Percentiles rank a stretch among this genome's conserved stretches.
Conservation (phyloP, 1,140 invertebrate species). For the Microplitis mediator region DNA sequence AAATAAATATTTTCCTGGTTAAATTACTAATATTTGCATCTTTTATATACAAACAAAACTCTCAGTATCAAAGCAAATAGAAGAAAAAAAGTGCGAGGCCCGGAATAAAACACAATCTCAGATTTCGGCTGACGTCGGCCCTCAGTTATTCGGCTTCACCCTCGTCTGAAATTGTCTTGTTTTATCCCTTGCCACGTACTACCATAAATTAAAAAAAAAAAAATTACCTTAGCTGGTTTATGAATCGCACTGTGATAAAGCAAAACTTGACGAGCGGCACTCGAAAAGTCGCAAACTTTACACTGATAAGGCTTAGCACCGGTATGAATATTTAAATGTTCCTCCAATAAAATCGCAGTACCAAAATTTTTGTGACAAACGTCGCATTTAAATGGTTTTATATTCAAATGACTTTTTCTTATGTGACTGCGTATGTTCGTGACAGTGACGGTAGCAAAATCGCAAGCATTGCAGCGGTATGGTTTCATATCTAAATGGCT, state of each 20-base stretch:
- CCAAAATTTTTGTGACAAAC: slow-evolving; percentile 42
- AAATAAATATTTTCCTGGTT: too few relatives aligned
- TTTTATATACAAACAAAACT: too few relatives aligned
- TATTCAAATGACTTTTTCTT: slow-evolving; percentile 50
- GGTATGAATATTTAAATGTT: slow-evolving; percentile 47
- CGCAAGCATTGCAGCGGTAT: slow-evolving; percentile 57
- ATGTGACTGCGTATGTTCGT: slow-evolving; percentile 49
- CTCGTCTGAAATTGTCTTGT: too few relatives aligned
- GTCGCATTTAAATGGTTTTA: slow-evolving; percentile 45
- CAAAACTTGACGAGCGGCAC: slow-evolving; percentile 43
- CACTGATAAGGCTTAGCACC: slow-evolving; percentile 44
- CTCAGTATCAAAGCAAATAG: too few relatives aligned
- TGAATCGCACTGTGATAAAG: slow-evolving; percentile 44
- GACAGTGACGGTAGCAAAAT: slow-evolving; percentile 54
- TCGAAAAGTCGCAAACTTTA: slow-evolving; percentile 40
- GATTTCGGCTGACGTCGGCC: too few relatives aligned
- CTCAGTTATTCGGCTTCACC: too few relatives aligned
- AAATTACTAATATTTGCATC: too few relatives aligned
- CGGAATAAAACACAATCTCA: too few relatives aligned
- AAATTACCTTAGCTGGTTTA: slow-evolving; percentile 41
- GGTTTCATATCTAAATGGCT: slow-evolving; percentile 52
- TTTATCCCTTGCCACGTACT: too few relatives aligned
- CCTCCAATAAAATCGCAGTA: slow-evolving; percentile 39
- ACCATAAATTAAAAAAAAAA: too few relatives aligned
- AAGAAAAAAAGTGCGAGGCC: too few relatives aligned